Percentiles rank a stretch among this genome's conserved stretches.
Conservation (phyloP, 2,113 vertebrate species). For the Semnopithecus entellus region DNA sequence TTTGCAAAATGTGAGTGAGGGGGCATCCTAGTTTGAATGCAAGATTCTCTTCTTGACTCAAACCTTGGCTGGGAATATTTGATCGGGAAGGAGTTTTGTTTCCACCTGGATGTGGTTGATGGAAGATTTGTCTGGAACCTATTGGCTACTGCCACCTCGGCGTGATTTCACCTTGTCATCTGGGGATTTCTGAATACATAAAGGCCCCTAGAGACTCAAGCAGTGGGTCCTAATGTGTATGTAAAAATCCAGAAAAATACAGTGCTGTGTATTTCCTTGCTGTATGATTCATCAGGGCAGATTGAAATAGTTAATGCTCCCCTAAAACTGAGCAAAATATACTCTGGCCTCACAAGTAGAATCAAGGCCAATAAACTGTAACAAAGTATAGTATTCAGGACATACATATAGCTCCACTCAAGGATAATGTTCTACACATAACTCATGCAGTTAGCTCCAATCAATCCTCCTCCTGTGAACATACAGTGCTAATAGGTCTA, state of each 20-base stretch:
- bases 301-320: constrained; percentile 17
- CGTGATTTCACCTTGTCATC: neutral
- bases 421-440: constrained; percentile 17
- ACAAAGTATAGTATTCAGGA: constrained; percentile 44
- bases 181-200: constrained; percentile 16
- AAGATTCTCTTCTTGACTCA: neutral
- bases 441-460: constrained; percentile 7
- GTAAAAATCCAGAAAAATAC: constrained; percentile 45
- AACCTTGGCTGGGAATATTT: neutral
- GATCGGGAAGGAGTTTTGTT: constrained; percentile 26
- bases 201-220: neutral
- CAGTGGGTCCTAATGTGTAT: neutral
- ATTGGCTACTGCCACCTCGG: neutral
- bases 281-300: constrained; percentile 9
- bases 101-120: constrained; percentile 4
- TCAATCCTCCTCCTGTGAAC: neutral
- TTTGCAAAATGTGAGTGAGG: neutral
- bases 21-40: neutral
- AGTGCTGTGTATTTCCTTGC: neutral
- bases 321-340: constrained; percentile 14
- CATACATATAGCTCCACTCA: neutral
- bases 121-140: constrained; percentile 28
- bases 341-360: constrained; percentile 16
- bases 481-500: constrained; percentile 37
- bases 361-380: constrained; percentile 28